Percentiles rank a stretch among this genome's conserved stretches.
phyloP scores from a whole-genome alignment of 2,888 invertebrate species.

The Nesidiocoris tenuis region DNA sequence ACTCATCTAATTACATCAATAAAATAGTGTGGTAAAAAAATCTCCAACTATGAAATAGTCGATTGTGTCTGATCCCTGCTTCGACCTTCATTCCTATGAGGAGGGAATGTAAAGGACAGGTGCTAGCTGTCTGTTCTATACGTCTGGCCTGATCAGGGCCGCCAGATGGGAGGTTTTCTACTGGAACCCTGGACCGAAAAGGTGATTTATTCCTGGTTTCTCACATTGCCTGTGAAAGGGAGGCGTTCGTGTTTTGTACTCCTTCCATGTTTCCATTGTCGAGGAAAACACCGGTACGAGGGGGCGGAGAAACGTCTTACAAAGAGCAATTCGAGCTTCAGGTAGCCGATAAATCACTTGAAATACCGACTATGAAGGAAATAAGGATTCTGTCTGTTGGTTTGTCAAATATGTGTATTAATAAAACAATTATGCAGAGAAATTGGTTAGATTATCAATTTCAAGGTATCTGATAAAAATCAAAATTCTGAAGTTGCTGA shows the following conservation, averaged over 20 bases:
- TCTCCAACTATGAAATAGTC: no score
- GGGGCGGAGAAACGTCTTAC: background rate
- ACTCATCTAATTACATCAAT: no score
- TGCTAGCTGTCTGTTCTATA: background rate
- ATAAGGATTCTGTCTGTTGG: no score
- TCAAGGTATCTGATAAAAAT: no score
- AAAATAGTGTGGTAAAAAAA: no score
- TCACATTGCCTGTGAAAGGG: background rate
- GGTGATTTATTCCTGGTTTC: background rate
- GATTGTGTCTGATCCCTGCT: no score
- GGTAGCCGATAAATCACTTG: no score
- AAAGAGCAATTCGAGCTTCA: background rate
- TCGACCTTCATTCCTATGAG: background rate
- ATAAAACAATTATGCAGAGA: no score
- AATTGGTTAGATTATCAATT: no score
- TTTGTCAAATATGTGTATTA: no score
- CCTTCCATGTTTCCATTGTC: background rate
- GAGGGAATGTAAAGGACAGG: background rate
- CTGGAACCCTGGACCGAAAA: background rate
- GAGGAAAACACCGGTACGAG: background rate
- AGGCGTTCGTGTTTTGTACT: background rate
- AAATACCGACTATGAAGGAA: no score
- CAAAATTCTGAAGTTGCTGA: no score
- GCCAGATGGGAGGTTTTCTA: background rate
- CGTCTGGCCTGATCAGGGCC: background rate